Conservation (phyloP, 2,888 invertebrate genomes). For the Chydorus sphaericus region DNA sequence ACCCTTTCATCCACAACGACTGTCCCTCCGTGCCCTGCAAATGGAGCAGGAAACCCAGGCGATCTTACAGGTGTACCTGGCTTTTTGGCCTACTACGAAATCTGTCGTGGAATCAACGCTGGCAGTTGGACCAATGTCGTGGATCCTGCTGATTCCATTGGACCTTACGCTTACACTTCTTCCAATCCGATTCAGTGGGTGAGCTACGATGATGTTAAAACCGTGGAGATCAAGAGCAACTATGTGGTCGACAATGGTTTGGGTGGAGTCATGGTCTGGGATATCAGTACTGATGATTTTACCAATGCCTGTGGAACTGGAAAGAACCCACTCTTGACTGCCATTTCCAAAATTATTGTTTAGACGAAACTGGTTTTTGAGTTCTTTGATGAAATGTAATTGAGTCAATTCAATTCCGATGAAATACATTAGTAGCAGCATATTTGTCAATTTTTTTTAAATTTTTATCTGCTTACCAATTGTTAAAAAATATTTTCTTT, state of each 20-base stretch:
- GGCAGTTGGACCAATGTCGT: slow-evolving; percentile 24
- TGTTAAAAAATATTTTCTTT: too few species aligned
- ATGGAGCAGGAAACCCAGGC: slow-evolving; percentile 18
- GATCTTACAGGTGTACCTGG: slow-evolving; percentile 18
- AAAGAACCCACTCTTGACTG: background rate
- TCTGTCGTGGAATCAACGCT: slow-evolving; percentile 23
- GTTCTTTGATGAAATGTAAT: too few species aligned
- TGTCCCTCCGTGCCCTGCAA: slow-evolving; percentile 16
- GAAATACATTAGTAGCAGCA: too few species aligned
- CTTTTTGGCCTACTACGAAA: slow-evolving; percentile 21
- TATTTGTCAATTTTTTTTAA: too few species aligned
- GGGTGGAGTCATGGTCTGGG: slow-evolving; percentile 7
- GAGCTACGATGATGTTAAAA: slow-evolving; percentile 2
- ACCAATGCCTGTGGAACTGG: background rate
- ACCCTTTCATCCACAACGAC: slow-evolving; percentile 15
- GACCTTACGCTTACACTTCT: slow-evolving; percentile 23
- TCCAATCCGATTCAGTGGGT: background rate
- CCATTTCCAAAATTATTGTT: background rate
- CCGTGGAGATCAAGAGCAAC: background rate
- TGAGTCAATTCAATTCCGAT: too few species aligned
- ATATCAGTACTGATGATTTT: slow-evolving; percentile 1
- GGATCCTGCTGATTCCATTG: slow-evolving; percentile 22
- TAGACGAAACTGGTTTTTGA: too few species aligned
- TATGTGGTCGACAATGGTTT: background rate
- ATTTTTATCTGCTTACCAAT: too few species aligned